phyloP scores from a whole-genome alignment of 2,113 vertebrate genomes.

The Galbula dea region DNA sequence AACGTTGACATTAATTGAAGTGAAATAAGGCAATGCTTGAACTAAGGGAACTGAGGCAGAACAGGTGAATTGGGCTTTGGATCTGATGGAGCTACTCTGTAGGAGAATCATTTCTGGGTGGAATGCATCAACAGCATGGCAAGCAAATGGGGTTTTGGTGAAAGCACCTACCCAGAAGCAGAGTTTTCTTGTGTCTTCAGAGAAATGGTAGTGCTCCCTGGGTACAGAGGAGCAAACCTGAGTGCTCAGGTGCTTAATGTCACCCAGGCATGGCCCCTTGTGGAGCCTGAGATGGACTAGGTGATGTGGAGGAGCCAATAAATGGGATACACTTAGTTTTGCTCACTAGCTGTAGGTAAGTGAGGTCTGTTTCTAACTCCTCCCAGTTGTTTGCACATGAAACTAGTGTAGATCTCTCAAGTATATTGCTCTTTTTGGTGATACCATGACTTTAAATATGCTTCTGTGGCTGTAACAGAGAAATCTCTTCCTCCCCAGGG shows the following conservation, averaged over 20 bases:
- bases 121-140: not conserved
- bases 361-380: not conserved
- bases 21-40: not conserved
- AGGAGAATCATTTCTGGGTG: not conserved
- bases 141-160: not conserved
- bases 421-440: fast-evolving
- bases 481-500: too few relatives aligned
- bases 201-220: fast-evolving
- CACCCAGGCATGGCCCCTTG: too few relatives aligned
- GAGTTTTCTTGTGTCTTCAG: fast-evolving
- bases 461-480: not conserved
- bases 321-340: too few relatives aligned
- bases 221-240: fast-evolving
- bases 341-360: too few relatives aligned
- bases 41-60: not conserved
- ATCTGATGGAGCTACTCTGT: not conserved
- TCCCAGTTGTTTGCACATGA: fast-evolving
- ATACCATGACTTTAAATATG: not conserved
- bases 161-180: not conserved
- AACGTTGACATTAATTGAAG: not conserved
- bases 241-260: fast-evolving
- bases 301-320: too few relatives aligned
- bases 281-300: too few relatives aligned
- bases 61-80: not conserved
- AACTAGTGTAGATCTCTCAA: fast-evolving